A percentile compares a stretch with the other conserved stretches of the same genome.
Conservation (phyloP, 2,797 vertebrate species). For the Gymnocypris eckloni region DNA sequence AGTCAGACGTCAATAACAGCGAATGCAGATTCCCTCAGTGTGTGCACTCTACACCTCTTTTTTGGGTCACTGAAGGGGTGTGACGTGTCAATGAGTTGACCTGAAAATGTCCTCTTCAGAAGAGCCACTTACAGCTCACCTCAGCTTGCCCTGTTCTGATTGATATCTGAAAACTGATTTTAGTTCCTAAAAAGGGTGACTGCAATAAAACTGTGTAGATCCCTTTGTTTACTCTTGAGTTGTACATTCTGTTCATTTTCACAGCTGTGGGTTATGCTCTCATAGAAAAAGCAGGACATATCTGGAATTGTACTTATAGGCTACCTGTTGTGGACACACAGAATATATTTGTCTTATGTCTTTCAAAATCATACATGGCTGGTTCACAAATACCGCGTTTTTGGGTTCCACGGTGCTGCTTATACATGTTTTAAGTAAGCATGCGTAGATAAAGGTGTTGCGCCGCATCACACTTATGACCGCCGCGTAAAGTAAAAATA, state of each 20-base stretch:
- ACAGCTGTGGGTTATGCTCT: not conserved
- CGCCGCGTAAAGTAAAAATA: not conserved
- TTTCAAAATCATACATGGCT: not conserved
- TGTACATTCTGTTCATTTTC: not conserved
- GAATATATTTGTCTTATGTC: not conserved
- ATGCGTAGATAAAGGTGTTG: not conserved
- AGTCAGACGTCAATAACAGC: constrained; percentile 31
- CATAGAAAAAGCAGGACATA: not conserved
- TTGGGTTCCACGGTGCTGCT: not conserved
- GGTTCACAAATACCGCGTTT: not conserved
- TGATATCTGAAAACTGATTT: not conserved
- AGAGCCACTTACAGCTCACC: not conserved
- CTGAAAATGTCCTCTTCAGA: constrained; percentile 16
- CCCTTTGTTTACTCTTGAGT: not conserved
- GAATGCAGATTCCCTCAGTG: constrained; percentile 35
- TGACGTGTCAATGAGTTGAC: constrained; percentile 12
- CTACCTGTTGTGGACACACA: not conserved
- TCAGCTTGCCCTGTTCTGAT: not conserved
- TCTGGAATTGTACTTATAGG: not conserved
- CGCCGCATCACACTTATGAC: no score
- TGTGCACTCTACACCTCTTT: constrained; percentile 37
- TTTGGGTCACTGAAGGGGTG: constrained; percentile 29
- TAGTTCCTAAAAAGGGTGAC: not conserved
- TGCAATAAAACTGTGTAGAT: not conserved
- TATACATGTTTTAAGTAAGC: not conserved